Base-by-base conservation (phyloP, 30 jellyfish, hydroid and myxozoan species). In the Catostylus mosaicus region DNA sequence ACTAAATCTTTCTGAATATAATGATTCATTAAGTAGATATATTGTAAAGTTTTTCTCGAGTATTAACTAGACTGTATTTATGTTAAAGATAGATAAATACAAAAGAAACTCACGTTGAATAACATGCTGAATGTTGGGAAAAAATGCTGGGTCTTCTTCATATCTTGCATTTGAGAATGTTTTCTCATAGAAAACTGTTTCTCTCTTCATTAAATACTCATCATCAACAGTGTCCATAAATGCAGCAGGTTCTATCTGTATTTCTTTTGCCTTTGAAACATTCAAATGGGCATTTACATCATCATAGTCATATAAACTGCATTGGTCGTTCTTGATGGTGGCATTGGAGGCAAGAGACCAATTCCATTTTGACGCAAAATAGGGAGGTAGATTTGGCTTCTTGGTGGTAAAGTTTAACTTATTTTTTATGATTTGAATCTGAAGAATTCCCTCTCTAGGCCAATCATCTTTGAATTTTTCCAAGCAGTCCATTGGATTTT, bases 381-480 rank as follows among this genome's bases (percentile, higher is more conserved):
- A 71, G 30, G 74, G 74, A 9, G 93, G 81, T 33, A 82, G 37
- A 5, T 16, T 22, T 19, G 36, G 35, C 43, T 46, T 14, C 29
- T 83, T 32, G n/a, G 43, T 26, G 22, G 83, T 18, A 8, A 20
- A 45, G 54, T 56, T 60, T 26, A 30, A 35, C 43, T 37, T 73
- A 57, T 77, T 43, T 35, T 88, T 89, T 18, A 67, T 14, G 34
- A 91, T 79, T 56, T 91, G 98, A 19, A 91, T 88, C 35, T 94
- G 93, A 23, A 91, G 67, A 32, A 91, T 76, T 19, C 98, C 98
- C 78, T 91, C 98, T 54, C 94, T 83, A 30, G 98, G 98, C 98
- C 98, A 91, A 37, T 45, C 61, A 27, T 82, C 84, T 37, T 70
- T 54, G 48, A 75, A 40, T 72, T 75, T 34, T 11, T 79, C 92